Conservation (phyloP, 2,888 invertebrate genomes). For the Neria commutata region DNA sequence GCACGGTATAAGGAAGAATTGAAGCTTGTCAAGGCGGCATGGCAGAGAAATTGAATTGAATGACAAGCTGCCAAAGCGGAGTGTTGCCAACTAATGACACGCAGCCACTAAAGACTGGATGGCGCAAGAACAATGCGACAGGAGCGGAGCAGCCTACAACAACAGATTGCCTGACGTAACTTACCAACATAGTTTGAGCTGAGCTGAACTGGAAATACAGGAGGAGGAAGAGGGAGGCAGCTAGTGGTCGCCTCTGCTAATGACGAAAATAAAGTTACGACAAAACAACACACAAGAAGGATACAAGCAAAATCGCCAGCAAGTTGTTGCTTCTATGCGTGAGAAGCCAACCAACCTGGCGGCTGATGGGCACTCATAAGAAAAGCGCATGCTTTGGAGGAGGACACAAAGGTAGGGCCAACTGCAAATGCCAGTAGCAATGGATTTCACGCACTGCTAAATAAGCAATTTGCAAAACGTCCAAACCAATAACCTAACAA, state of each 20-base stretch:
- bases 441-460: conserved; percentile 59
- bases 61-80: conserved; percentile 33
- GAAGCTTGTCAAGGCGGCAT: neutral
- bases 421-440: conserved; percentile 30
- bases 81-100: conserved; percentile 22
- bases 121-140: neutral
- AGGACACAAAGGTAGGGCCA: conserved; percentile 3
- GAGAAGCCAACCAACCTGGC: no score
- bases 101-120: neutral
- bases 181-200: no score
- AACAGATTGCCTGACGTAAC: no score
- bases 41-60: conserved; percentile 31
- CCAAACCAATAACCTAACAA: conserved; percentile 58
- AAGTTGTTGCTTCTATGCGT: no score
- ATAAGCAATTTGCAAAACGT: conserved; percentile 61
- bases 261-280: neutral
- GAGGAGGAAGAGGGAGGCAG: neutral
- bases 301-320: neutral
- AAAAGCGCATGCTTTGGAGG: no score
- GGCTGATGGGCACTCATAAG: no score
- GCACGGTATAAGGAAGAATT: no score
- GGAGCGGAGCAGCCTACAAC: neutral
- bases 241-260: neutral
- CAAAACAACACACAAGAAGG: neutral
- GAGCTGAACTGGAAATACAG: no score